phyloP scores from a whole-genome alignment of 2,888 invertebrate species.

The Diarsia rubi region DNA sequence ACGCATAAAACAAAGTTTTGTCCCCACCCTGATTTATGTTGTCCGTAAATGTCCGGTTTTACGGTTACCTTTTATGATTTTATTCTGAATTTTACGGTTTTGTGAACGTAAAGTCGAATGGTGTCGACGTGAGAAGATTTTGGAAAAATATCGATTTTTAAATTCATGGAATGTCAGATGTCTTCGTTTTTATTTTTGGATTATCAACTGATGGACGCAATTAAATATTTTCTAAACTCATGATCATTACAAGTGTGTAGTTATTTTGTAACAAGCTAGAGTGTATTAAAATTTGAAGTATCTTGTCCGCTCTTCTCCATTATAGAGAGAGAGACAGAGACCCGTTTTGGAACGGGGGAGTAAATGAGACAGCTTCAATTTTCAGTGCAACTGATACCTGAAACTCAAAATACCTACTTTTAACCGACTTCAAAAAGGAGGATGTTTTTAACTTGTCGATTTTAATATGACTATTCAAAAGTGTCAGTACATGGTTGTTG shows the following conservation, averaged over 20 bases:
- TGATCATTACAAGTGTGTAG: background rate
- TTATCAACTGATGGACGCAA: background rate
- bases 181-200: background rate
- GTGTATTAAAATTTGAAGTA: background rate
- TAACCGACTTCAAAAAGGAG: too few relatives aligned
- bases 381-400: too few relatives aligned
- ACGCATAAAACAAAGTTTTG: slow-evolving; percentile 62
- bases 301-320: background rate
- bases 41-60: slow-evolving; percentile 62
- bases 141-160: slow-evolving; percentile 36
- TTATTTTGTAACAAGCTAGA: background rate
- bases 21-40: slow-evolving; percentile 64
- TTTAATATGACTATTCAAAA: too few relatives aligned
- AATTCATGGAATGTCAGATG: background rate
- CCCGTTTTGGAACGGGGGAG: background rate
- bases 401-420: too few relatives aligned
- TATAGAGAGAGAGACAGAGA: background rate
- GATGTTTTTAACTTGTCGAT: too few relatives aligned
- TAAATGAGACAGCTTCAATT: background rate
- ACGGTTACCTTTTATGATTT: slow-evolving; percentile 66
- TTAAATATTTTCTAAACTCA: background rate
- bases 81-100: slow-evolving; percentile 65
- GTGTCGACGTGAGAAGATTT: slow-evolving; percentile 62
- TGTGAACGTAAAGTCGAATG: slow-evolving; percentile 41
- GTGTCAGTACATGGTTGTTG: too few relatives aligned